These are phyloP conservation scores for Brienomyrus longianalis DNA, from an alignment of 2,113 vertebrate species.

Conservation along the genomic window DNA sequence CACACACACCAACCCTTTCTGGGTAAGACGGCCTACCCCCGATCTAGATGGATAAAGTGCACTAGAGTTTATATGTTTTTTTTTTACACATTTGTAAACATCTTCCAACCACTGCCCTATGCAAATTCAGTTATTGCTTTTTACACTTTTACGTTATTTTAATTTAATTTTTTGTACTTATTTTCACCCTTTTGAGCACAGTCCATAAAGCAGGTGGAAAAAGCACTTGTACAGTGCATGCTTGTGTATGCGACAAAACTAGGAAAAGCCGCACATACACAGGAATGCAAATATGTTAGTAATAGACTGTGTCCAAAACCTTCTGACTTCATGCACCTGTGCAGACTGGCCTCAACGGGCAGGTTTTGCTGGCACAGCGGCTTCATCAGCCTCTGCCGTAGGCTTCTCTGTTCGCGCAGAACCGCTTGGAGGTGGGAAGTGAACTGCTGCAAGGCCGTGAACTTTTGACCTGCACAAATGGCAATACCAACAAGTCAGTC, in stretches of 20 bases:
- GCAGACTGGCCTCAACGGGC: constrained; percentile 71
- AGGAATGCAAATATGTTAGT: background rate
- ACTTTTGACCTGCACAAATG: constrained; percentile 60
- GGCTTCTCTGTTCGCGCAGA: constrained; percentile 66
- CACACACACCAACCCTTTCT: background rate
- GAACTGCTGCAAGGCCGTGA: constrained; percentile 66
- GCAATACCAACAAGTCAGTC: too few relatives aligned
- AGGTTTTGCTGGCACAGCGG: constrained; percentile 69
- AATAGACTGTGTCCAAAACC: background rate
- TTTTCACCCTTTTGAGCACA: background rate
- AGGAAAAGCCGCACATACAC: background rate
- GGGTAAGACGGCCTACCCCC: too few relatives aligned
- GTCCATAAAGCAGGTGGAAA: background rate
- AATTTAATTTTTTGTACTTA: background rate
- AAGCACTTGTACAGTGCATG: background rate
- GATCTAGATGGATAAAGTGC: too few relatives aligned
- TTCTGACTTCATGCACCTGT: constrained; percentile 59
- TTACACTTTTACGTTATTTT: background rate
- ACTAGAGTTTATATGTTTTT: too few relatives aligned
- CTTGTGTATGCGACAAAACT: background rate
- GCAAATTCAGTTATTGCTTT: background rate
- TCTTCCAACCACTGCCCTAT: background rate
- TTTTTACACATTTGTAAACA: background rate
- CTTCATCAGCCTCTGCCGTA: constrained; percentile 72
- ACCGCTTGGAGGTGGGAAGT: constrained; percentile 75